Percentiles rank a stretch among this genome's conserved stretches.
phyloP scores from a whole-genome alignment of 2,797 vertebrate species.

The Thripadectes ignobilis region DNA sequence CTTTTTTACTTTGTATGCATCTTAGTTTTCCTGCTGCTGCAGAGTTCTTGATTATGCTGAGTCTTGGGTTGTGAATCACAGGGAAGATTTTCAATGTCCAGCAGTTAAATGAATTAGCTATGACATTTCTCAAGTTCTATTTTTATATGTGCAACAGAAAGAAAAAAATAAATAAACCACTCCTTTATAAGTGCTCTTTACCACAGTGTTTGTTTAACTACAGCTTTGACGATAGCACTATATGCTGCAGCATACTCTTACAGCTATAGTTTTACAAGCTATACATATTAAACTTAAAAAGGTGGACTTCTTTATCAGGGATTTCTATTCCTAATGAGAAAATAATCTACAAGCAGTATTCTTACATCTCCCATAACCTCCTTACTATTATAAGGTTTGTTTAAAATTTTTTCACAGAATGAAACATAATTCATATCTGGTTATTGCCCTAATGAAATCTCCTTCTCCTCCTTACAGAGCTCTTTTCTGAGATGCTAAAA shows the following conservation, averaged over 20 bases:
- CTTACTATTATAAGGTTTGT: constrained; percentile 39
- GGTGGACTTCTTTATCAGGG: constrained; percentile 10
- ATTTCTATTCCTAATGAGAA: constrained; percentile 66
- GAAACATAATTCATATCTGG: constrained; percentile 55
- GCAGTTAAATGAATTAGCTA: constrained; percentile 69
- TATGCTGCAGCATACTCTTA: constrained; percentile 61
- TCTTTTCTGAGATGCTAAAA: constrained; percentile 65
- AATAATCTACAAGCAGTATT: constrained; percentile 63
- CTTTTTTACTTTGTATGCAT: neutral
- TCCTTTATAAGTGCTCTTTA: constrained; percentile 63
- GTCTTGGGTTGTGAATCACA: constrained; percentile 79
- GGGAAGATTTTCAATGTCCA: constrained; percentile 77
- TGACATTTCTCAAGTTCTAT: constrained; percentile 77
- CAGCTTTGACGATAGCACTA: constrained; percentile 54
- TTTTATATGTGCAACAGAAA: constrained; percentile 63
- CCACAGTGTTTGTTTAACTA: constrained; percentile 70
- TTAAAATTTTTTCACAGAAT: constrained; percentile 61
- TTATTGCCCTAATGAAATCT: constrained; percentile 60
- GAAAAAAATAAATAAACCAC: neutral
- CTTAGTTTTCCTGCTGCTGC: neutral
- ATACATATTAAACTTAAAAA: constrained; percentile 64
- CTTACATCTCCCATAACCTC: constrained; percentile 18
- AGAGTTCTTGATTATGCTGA: constrained; percentile 80
- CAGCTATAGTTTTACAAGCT: constrained; percentile 71
- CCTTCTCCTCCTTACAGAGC: constrained; percentile 32